A percentile compares a stretch with the other conserved stretches of the same genome.
These are phyloP conservation scores for Macrosoma leucophasiata DNA, from an alignment of 2,888 invertebrate genomes.

Conservation along the genomic window DNA sequence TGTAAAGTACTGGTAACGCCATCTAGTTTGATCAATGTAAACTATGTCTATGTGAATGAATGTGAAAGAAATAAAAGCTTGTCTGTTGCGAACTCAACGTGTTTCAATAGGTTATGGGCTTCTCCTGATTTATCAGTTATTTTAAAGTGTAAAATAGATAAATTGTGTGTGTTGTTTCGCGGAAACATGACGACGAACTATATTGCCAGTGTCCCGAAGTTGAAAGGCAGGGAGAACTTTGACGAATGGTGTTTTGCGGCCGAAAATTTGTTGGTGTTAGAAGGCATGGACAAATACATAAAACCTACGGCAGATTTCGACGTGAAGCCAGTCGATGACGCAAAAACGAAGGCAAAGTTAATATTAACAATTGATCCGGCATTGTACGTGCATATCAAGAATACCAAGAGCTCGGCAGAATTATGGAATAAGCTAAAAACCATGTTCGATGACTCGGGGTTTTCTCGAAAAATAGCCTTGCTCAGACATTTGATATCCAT, in stretches of 20 bases:
- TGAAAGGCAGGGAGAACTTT: conserved; percentile 22
- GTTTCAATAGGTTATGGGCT: conserved; percentile 1
- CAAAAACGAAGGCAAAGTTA: conserved; percentile 16
- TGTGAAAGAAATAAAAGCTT: no score
- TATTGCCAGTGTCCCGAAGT: conserved; percentile 4
- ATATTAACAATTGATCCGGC: conserved; percentile 17
- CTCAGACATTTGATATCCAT: conserved; percentile 23
- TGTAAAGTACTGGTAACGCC: no score
- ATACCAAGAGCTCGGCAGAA: conserved; percentile 20
- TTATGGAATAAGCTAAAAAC: conserved; percentile 22
- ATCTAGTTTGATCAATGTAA: no score
- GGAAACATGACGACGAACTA: conserved; percentile 9
- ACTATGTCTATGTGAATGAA: no score
- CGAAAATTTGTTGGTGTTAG: conserved; percentile 22
- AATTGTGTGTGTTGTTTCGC: background rate
- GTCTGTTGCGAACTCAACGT: no score
- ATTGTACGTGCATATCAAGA: conserved; percentile 23
- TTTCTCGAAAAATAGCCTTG: conserved; percentile 19
- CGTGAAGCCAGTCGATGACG: conserved; percentile 1
- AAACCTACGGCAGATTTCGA: conserved; percentile 4
- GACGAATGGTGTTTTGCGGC: conserved; percentile 24
- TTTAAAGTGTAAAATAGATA: conserved; percentile 2
- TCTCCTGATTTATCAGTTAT: conserved; percentile 1
- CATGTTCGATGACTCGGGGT: conserved; percentile 26
- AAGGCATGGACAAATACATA: conserved; percentile 11